Evolutionary conservation across 2,113 vertebrate genomes (phyloP).

Genomic region (Origma solitaria): DNA sequence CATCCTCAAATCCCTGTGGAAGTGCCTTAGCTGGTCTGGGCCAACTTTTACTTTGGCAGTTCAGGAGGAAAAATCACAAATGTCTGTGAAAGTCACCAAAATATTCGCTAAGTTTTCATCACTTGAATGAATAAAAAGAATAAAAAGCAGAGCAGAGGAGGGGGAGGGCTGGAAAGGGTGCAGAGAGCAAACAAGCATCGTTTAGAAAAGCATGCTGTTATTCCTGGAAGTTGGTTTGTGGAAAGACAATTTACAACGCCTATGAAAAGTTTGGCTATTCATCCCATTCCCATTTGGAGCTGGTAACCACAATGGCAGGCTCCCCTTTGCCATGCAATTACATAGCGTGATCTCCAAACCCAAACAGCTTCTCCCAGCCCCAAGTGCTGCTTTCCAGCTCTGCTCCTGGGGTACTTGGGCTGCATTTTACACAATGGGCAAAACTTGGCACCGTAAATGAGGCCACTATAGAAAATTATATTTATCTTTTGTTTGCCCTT

Average conservation of each 20-base stretch:
- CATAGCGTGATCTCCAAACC: slow-evolving; percentile 22
- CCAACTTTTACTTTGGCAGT: slow-evolving; percentile 50
- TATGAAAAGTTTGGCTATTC: slow-evolving; percentile 50
- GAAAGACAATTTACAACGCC: slow-evolving; percentile 60
- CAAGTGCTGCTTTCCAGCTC: neutral
- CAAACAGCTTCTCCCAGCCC: slow-evolving; percentile 24
- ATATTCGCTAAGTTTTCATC: slow-evolving; percentile 48
- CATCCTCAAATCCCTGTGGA: slow-evolving; percentile 52
- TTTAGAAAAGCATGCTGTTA: slow-evolving; percentile 67
- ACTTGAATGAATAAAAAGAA: slow-evolving; percentile 41
- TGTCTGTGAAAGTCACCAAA: slow-evolving; percentile 52
- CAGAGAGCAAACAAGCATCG: slow-evolving; percentile 37
- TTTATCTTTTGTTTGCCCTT: neutral
- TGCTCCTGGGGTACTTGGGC: neutral
- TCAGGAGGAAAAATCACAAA: slow-evolving; percentile 57
- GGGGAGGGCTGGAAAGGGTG: slow-evolving; percentile 10
- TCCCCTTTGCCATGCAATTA: neutral
- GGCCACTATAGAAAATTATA: neutral
- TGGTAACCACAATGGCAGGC: slow-evolving; percentile 38
- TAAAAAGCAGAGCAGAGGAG: slow-evolving; percentile 29
- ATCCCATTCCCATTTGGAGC: slow-evolving; percentile 15
- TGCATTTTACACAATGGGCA: neutral
- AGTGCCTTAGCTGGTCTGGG: neutral
- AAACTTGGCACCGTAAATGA: neutral
- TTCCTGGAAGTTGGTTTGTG: slow-evolving; percentile 62